phyloP scores from a whole-genome alignment of 2,113 vertebrate species.

The Cavia porcellus region DNA sequence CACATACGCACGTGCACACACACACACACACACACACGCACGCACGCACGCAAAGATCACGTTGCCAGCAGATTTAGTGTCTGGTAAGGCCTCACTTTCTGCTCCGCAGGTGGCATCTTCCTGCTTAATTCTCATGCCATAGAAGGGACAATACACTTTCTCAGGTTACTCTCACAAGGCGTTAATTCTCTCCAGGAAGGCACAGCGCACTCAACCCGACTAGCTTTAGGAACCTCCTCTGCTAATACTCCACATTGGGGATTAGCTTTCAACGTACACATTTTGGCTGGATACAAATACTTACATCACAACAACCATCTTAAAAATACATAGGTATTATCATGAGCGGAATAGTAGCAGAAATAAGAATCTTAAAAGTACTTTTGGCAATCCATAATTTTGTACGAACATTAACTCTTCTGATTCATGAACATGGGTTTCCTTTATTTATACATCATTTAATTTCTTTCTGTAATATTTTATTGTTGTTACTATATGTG shows the following conservation, averaged over 20 bases:
- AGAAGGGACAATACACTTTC: neutral
- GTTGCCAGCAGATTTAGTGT: neutral
- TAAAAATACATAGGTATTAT: neutral
- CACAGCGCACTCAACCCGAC: neutral
- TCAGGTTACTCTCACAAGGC: neutral
- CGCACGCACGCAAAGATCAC: neutral
- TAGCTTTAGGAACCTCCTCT: no score
- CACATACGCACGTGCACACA: no score
- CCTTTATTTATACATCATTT: neutral
- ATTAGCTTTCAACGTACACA: neutral
- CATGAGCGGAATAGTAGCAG: neutral
- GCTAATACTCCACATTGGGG: neutral
- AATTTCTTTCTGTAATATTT: neutral
- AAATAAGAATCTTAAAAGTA: neutral
- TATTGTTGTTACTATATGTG: neutral
- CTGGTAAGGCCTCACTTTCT: neutral
- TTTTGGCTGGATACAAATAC: neutral
- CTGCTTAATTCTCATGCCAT: neutral
- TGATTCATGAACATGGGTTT: neutral
- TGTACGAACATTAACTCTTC: neutral
- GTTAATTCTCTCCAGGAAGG: neutral
- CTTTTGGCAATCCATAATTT: neutral
- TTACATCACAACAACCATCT: neutral
- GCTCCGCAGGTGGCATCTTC: neutral
- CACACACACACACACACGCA: no score